Evolutionary conservation across 2,797 vertebrate genomes (phyloP), one percentile per base, ranked within the genome.

Genomic region (Tokudaia tokunoshimensis): DNA sequence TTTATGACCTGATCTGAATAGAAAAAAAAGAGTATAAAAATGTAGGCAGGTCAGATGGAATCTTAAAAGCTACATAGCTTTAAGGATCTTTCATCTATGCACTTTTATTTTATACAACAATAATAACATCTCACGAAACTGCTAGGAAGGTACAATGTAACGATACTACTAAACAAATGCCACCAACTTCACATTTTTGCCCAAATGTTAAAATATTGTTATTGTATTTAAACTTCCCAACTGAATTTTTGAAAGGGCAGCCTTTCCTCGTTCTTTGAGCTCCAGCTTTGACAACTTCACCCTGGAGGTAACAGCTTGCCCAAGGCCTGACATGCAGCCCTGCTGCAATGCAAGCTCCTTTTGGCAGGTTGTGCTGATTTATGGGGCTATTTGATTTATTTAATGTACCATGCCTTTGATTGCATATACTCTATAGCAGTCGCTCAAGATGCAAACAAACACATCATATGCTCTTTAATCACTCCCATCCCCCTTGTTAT

Each of bases 381-480:
- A 97, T 97, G 84, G 83, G 57, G 80, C 93, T 96, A 94, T 96
- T 96, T 96, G 96, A 97, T 97, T 97, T 96, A 97, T 97, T 96
- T 96, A 97, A 96, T 97, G 95, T 96, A 96, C 94, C 93, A 61
- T 97, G 96, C 89, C 87, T 96, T 95, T 96, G 80, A 96, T 91
- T 97, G 92, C 74, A 90, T 96, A 88, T 94, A 95, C 95, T 97
- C 72, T 81, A 93, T 85, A 95, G 92, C 63, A 95, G 94, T 96
- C 95, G 88, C 59, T 97, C 96, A 95, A 89, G 96, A 97, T 97
- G 94, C 96, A 97, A 95, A 98, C 97, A 97, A 96, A 97, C 96
- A 97, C 55, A 95, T 98, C 92, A 93, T 95, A 95, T 95, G 94
- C 96, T 97, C 92, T 96, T 98, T 97, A 97, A 97, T 96, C 96